A percentile compares a stretch with the other conserved stretches of the same genome.
Evolutionary conservation across 2,888 invertebrate genomes (phyloP).

Genomic region (Cerastis leucographa): DNA sequence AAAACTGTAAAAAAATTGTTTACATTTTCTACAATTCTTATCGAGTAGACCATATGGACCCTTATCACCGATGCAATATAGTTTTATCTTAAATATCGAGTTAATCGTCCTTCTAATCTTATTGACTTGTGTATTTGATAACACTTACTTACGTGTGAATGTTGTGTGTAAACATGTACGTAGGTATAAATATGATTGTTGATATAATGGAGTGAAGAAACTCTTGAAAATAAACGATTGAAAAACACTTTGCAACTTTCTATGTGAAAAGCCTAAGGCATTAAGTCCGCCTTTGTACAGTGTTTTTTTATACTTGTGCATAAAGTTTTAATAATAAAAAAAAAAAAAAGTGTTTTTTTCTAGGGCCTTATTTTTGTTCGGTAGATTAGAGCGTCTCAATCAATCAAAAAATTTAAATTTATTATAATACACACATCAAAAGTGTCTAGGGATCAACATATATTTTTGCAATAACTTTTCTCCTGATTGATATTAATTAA

Average conservation of each 20-base stretch:
- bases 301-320: too few species aligned
- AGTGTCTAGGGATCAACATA: too few species aligned
- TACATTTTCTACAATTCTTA: neutral
- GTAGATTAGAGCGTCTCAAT: too few species aligned
- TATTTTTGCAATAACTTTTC: too few species aligned
- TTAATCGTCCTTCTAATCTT: constrained; percentile 63
- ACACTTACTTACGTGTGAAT: constrained; percentile 24
- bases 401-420: too few species aligned
- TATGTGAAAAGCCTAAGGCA: neutral
- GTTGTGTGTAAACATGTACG: constrained; percentile 32
- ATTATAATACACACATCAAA: too few species aligned
- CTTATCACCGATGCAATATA: constrained; percentile 46
- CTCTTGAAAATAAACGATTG: neutral
- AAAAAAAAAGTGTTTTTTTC: too few species aligned
- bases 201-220: constrained; percentile 14
- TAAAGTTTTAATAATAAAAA: too few species aligned
- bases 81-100: constrained; percentile 54
- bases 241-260: constrained; percentile 1
- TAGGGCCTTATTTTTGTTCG: too few species aligned
- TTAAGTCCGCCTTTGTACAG: too few species aligned
- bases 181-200: constrained; percentile 41
- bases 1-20: neutral
- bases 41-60: neutral
- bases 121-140: constrained; percentile 58
- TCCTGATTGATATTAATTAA: too few species aligned